A percentile compares a stretch with the other conserved stretches of the same genome.
Evolutionary conservation across 2,113 vertebrate species (phyloP).

Genomic region (Malurus melanocephalus): DNA sequence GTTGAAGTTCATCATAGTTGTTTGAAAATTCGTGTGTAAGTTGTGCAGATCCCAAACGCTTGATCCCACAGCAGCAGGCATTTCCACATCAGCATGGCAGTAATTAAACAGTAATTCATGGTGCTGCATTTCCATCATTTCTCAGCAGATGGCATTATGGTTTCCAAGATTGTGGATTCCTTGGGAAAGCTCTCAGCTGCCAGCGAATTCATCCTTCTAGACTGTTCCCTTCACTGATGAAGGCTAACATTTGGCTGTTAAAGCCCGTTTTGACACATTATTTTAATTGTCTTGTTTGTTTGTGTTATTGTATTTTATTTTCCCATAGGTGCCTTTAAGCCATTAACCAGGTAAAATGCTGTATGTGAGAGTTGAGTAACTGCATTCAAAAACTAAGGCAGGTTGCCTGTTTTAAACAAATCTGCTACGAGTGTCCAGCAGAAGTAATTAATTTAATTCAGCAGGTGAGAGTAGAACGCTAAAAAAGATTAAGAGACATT

Average conservation of each 20-base stretch:
- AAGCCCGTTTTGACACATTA: neutral
- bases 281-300: neutral
- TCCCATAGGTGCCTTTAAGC: neutral
- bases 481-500: neutral
- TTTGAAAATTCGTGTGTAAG: neutral
- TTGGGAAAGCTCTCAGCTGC: neutral
- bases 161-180: neutral
- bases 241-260: neutral
- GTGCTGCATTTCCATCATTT: neutral
- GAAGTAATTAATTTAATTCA: neutral
- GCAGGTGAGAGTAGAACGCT: neutral
- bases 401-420: neutral
- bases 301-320: neutral
- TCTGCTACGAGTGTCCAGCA: neutral
- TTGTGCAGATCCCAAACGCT: neutral
- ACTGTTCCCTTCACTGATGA: neutral
- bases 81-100: neutral
- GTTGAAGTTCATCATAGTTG: neutral
- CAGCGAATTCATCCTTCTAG: neutral
- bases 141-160: conserved; percentile 49
- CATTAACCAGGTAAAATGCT: neutral
- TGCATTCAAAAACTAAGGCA: neutral
- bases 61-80: neutral
- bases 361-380: neutral
- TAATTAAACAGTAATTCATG: neutral